These are phyloP conservation scores for Anabas testudineus DNA, from an alignment of 2,797 vertebrate species.

Conservation along the genomic window DNA sequence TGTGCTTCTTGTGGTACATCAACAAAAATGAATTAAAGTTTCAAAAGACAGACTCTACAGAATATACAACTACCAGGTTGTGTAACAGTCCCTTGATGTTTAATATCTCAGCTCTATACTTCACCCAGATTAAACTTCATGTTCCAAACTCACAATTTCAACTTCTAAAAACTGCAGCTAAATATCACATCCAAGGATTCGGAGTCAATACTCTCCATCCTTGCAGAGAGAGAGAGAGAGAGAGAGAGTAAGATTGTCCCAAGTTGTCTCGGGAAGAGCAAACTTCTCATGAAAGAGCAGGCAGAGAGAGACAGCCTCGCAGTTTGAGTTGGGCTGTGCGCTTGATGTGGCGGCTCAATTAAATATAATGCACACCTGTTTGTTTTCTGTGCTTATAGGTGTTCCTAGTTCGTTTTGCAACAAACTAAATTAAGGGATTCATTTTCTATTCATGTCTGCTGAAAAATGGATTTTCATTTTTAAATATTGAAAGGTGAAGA, in stretches of 20 bases:
- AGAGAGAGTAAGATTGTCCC: not conserved
- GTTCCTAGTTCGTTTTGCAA: not conserved
- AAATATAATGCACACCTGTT: constrained; percentile 33
- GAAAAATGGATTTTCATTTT: not conserved
- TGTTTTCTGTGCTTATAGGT: not conserved
- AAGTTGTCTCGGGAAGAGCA: constrained; percentile 14
- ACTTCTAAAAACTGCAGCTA: constrained; percentile 1
- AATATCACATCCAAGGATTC: constrained; percentile 16
- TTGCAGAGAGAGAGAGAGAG: not conserved
- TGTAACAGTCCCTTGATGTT: constrained; percentile 10
- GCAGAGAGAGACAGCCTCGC: constrained; percentile 3
- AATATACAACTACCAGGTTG: not conserved
- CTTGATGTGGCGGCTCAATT: constrained; percentile 30
- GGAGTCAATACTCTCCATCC: constrained; percentile 9
- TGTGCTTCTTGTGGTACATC: not conserved
- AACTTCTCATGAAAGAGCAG: constrained; percentile 38
- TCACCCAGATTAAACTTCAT: constrained; percentile 15
- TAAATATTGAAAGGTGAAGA: no score
- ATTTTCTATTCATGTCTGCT: not conserved
- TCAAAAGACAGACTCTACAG: not conserved
- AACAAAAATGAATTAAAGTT: constrained; percentile 7
- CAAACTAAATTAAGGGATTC: not conserved
- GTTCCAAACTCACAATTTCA: constrained; percentile 7
- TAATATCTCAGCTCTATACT: not conserved
- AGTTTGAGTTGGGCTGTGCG: not conserved